Evolutionary conservation across 2,113 vertebrate genomes (phyloP), one percentile per base, ranked within the genome.

Genomic region (Symphodus melops): DNA sequence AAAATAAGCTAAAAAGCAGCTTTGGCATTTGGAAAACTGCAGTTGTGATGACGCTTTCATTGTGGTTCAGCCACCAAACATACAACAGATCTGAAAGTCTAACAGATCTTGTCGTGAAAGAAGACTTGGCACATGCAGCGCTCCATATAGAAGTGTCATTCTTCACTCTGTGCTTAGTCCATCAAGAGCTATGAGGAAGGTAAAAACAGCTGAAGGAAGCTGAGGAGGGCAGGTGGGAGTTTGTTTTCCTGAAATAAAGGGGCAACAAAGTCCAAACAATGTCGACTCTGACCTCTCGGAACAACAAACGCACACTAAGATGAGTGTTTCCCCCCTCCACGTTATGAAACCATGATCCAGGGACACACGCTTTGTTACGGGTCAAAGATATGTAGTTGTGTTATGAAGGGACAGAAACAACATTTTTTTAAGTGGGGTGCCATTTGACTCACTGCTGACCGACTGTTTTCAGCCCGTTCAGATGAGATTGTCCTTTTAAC

Each of bases 141-240:
- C 4, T 65, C 16, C 55, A 57, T 36, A 61, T 37, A 82, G 70
- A 78, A 11, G 20, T 58, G 82, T 79, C 74, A 82, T 83, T 87
- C 84, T 87, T 81, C 77, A 57, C 39, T 68, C 76, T 82, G 84
- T 88, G 84, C 46, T 72, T 73, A 54, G 80, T 59, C 13, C 17
- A 19, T 52, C 54, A 55, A 62, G 70, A 84, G 62, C 59, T 39
- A 66, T 56, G 56, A 73, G 36, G 70, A 44, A 21, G 46, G 65
- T 66, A 60, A 36, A 83, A 77, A 72, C 60, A 81, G 74, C 65
- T 57, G 17, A 25, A 68, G 74, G 72, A 83, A 61, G 79, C 39
- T 66, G 54, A 33, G 14, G 42, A 68, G 36, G 61, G 77, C 84
- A 88, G 83, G 85, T 88, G 87, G 79, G 81, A 86, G 77, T 75